Evolutionary conservation across 2,113 vertebrate species (phyloP).

Genomic region (Marcusenius ussheri): DNA sequence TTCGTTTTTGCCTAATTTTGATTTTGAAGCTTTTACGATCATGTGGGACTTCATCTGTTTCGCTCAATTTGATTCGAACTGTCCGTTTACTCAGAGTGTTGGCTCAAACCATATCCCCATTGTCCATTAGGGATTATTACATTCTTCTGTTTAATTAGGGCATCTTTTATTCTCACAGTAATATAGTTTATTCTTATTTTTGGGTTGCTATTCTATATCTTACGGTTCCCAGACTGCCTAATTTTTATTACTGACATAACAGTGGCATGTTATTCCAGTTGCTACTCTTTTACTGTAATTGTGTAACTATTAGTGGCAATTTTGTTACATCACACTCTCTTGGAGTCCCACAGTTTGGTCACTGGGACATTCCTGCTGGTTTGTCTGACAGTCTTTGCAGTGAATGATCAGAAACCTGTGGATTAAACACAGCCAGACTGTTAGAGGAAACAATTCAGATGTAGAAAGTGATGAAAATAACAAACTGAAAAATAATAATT

Average conservation of each 20-base stretch:
- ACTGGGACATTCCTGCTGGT: neutral
- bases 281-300: neutral
- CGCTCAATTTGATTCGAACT: slow-evolving; percentile 10
- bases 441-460: neutral
- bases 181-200: neutral
- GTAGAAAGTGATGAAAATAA: neutral
- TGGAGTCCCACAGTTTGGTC: neutral
- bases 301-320: neutral
- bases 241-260: slow-evolving; percentile 19
- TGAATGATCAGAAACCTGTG: neutral
- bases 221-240: slow-evolving; percentile 16
- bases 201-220: neutral
- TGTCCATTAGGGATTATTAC: slow-evolving; percentile 38
- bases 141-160: slow-evolving; percentile 47
- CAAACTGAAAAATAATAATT: neutral
- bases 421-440: neutral
- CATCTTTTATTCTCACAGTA: slow-evolving; percentile 32
- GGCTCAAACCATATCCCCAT: slow-evolving; percentile 29
- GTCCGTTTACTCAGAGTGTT: neutral
- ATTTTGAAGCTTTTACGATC: neutral
- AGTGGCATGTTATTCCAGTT: neutral
- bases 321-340: neutral
- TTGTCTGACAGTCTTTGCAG: neutral
- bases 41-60: slow-evolving; percentile 12
- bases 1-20: neutral